Base-by-base conservation (phyloP, 2,888 invertebrate species). In the Ophion slaviceki region DNA sequence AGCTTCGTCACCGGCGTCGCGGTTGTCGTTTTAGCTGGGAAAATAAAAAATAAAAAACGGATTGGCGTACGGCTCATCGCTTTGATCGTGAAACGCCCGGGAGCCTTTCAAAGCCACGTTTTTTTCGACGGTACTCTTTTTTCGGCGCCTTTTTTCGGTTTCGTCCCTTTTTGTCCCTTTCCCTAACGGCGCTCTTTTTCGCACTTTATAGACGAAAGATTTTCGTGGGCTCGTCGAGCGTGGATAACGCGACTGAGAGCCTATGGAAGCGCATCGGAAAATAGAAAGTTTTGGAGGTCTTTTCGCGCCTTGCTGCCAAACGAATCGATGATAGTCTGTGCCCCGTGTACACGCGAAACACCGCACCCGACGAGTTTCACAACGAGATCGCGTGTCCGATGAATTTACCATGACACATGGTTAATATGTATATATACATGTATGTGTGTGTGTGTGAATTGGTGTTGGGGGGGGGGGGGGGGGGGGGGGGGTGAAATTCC, bases 201-300 rank as follows among this genome's bases (percentile, higher is more conserved):
- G 71, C 61, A 36, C 80, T 61, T 11, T 11, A 40, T 71, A 45
- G 11, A 62, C 68, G 74, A 78, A 62, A 32, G 57, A 71, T 82
- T 71, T 76, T 79, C 66, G n/a, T 71, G 66, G 71, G 17, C 64
- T 71, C 70, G 70, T 82, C 71, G 76, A 82, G 82, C 82, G 75
- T 71, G 85, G 47, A 11, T 71, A 85, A 80, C 82, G 68, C 79
- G 79, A 79, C 24, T 17, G 20, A 57, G 57, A 67, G 61, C 45
- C n/a, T 47, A 62, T 36, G 62, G 53, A 70, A 64, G 70, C 81
- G 75, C 64, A 80, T 82, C 76, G 85, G 76, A 82, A 85, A 85
- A 85, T 82, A 79, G 79, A 82, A 85, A 82, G 85, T 82, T 82
- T 78, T 67, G 36, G 57, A 75, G 36, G 57, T 67, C 74, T 80